Evolutionary conservation across 2,797 vertebrate genomes (phyloP), one percentile per base, ranked within the genome.

Genomic region (Netta rufina): DNA sequence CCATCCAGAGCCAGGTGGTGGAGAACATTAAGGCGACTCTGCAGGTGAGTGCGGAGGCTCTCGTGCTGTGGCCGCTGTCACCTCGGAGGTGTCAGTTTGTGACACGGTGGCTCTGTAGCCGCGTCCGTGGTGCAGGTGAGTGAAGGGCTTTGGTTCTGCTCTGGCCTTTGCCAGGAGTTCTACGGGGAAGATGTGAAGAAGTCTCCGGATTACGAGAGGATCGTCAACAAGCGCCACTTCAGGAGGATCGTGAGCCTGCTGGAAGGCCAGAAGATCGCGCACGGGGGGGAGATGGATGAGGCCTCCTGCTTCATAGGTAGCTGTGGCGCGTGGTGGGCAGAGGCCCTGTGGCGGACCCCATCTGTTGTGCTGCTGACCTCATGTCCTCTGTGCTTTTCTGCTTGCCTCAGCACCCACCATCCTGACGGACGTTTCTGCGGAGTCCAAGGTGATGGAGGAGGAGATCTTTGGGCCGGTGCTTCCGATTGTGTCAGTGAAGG

Each of bases 391-490:
- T 41, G 4, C 36, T 41, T 2, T 64, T 19, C 36, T 33, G 11
- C 95, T 43, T 45, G 32, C 84, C 58, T 27, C 69, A 99, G 99
- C 98, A 15, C 99, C 99, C 5, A 99, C 98, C 7, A 92, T 99
- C 72, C 97, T 99, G 71, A 97, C 89, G 0, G 98, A 99, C 0
- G 99, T 99, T 92, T 98, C 98, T 72, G 98, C 98, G 1, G 97
- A 98, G 4, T 97, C 99, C 1, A 98, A 97, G 64, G 98, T 99
- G 94, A 99, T 99, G 99, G 99, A 99, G 97, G 99, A 99, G 87
- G 99, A 99, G 94, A 99, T 99, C 93, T 99, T 99, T 17, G 99
- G 99, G 2, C 99, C 99, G 0, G 43, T 99, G 58, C 97, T 99
- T 25, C 99, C 99, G 80, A 98, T 99, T 20, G 8, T 99, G 94